These are phyloP conservation scores for Sussaba pulchella DNA, from an alignment of 2,888 invertebrate species.

Conservation along the genomic window DNA sequence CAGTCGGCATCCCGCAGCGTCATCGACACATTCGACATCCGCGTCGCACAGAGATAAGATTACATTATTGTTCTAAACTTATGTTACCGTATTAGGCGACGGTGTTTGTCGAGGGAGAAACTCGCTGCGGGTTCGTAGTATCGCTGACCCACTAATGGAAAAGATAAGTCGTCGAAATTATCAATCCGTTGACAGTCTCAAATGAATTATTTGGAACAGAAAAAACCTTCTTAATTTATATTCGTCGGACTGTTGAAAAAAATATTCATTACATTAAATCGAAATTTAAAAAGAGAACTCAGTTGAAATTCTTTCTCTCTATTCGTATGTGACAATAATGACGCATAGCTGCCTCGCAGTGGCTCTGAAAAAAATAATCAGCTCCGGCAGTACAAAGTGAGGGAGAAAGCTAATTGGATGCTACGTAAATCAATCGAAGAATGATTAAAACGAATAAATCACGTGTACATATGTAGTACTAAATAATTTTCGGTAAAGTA, in stretches of 20 bases:
- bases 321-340: too few species aligned
- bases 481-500: background rate
- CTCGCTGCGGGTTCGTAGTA: background rate
- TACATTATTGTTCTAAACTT: constrained; percentile 61
- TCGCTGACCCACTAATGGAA: constrained; percentile 51
- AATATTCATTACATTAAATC: background rate
- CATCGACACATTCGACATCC: constrained; percentile 49
- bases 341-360: too few species aligned
- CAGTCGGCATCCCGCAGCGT: constrained; percentile 29
- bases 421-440: background rate
- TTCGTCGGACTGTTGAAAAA: background rate
- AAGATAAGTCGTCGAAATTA: constrained; percentile 28
- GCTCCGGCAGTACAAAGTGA: background rate
- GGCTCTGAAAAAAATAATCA: background rate
- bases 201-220: background rate
- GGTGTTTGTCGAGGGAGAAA: constrained; percentile 10
- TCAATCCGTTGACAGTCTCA: background rate
- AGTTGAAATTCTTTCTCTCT: too few species aligned
- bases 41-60: constrained; percentile 53
- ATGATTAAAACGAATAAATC: constrained; percentile 15
- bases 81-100: constrained; percentile 44
- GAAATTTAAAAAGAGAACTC: too few species aligned
- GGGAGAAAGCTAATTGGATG: background rate
- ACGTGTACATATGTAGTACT: background rate
- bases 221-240: background rate